Percentiles rank a stretch among this genome's conserved stretches.
Conservation (phyloP, 2,888 invertebrate species). For the Chrysolina haemoptera region DNA sequence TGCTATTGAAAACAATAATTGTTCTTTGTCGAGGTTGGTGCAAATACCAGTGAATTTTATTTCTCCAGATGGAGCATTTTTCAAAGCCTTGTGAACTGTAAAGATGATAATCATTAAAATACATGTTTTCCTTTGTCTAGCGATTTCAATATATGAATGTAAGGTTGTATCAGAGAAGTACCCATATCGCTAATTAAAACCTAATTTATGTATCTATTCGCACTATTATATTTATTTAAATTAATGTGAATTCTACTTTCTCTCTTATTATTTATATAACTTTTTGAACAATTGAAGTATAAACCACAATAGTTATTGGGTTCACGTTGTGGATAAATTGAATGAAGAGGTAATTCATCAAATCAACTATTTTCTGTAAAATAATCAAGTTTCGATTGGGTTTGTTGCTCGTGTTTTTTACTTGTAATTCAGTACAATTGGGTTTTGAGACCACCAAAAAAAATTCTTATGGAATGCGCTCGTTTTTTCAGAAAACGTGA, state of each 20-base stretch:
- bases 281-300: constrained; percentile 4
- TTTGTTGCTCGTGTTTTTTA: too few species aligned
- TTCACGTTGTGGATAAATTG: neutral
- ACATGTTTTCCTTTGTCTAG: neutral
- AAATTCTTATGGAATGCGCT: too few species aligned
- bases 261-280: constrained; percentile 12
- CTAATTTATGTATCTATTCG: neutral
- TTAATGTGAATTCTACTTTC: constrained; percentile 35
- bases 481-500: too few species aligned
- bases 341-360: too few species aligned
- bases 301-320: constrained; percentile 11
- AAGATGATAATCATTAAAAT: neutral
- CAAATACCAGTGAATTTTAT: neutral
- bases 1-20: neutral
- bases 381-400: too few species aligned
- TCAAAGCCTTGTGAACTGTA: neutral
- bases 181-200: neutral
- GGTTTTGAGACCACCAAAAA: too few species aligned
- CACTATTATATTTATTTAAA: constrained; percentile 5
- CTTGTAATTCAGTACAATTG: too few species aligned
- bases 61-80: neutral
- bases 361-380: too few species aligned
- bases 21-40: neutral
- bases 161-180: neutral
- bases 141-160: neutral